These are phyloP conservation scores for Numida meleagris DNA, from an alignment of 2,113 vertebrate species.

Conservation along the genomic window DNA sequence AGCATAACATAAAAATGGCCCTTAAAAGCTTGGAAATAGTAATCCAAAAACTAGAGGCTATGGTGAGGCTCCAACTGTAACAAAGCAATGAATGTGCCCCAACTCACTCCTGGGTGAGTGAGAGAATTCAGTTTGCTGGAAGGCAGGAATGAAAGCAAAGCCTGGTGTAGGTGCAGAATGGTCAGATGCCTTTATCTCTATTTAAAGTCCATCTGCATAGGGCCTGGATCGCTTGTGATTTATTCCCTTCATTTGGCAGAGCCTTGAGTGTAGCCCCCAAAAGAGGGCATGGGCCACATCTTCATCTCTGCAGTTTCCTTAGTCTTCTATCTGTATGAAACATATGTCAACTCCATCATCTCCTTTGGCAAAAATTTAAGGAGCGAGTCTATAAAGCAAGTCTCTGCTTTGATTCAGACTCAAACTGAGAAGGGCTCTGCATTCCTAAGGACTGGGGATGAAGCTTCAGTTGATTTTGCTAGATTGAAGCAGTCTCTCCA, in stretches of 20 bases:
- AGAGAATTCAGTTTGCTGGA: background rate
- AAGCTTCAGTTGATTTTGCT: background rate
- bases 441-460: background rate
- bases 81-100: background rate
- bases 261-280: background rate
- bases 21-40: background rate
- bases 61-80: background rate
- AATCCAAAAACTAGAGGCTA: background rate
- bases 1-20: constrained; percentile 22
- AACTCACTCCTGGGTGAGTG: background rate
- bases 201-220: background rate
- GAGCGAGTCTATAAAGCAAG: background rate
- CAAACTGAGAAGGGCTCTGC: background rate
- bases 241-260: background rate
- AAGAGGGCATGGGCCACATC: background rate
- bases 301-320: background rate
- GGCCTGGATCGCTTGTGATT: background rate
- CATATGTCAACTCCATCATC: background rate
- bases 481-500: background rate
- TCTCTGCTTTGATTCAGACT: background rate
- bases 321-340: background rate
- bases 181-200: background rate
- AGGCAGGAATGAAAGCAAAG: background rate
- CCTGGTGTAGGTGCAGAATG: fast-evolving
- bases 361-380: background rate